A percentile compares a stretch with the other conserved stretches of the same genome.
Evolutionary conservation across 2,113 vertebrate genomes (phyloP).

Genomic region (Ahaetulla prasina): DNA sequence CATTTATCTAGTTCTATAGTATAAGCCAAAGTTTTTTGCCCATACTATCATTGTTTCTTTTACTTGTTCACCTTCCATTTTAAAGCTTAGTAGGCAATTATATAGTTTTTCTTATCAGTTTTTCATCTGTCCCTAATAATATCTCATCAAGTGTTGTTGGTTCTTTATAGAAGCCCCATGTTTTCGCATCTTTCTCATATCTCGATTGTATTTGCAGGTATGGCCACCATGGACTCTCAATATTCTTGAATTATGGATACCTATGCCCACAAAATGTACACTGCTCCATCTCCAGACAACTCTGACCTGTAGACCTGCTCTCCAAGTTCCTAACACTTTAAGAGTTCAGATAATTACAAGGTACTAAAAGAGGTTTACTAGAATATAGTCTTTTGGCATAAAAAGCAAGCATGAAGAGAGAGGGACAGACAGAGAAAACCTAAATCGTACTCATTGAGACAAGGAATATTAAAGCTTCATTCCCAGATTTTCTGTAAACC

Average conservation of each 20-base stretch:
- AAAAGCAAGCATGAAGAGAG: background rate
- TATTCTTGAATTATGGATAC: background rate
- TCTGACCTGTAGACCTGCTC: conserved; percentile 12
- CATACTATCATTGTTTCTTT: too few relatives aligned
- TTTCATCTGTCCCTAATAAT: too few relatives aligned
- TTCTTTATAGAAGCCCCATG: too few relatives aligned
- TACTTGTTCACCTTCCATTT: too few relatives aligned
- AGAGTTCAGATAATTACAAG: conserved; percentile 8
- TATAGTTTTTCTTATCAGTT: too few relatives aligned
- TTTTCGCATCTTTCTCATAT: too few relatives aligned
- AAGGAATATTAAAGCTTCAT: background rate
- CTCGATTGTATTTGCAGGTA: too few relatives aligned
- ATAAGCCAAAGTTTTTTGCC: too few relatives aligned
- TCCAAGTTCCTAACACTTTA: conserved; percentile 8
- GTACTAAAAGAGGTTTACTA: background rate
- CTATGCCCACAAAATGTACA: background rate
- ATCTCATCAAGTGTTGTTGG: too few relatives aligned
- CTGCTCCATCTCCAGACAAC: background rate
- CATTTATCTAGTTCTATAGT: too few relatives aligned
- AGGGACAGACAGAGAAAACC: background rate
- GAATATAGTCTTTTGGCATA: background rate
- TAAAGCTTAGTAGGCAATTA: too few relatives aligned
- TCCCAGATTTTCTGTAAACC: background rate
- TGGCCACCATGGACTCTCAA: background rate
- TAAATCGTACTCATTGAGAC: background rate